These are phyloP conservation scores for Lasioglossum vierecki DNA, from an alignment of 2,888 invertebrate species.

Conservation along the genomic window DNA sequence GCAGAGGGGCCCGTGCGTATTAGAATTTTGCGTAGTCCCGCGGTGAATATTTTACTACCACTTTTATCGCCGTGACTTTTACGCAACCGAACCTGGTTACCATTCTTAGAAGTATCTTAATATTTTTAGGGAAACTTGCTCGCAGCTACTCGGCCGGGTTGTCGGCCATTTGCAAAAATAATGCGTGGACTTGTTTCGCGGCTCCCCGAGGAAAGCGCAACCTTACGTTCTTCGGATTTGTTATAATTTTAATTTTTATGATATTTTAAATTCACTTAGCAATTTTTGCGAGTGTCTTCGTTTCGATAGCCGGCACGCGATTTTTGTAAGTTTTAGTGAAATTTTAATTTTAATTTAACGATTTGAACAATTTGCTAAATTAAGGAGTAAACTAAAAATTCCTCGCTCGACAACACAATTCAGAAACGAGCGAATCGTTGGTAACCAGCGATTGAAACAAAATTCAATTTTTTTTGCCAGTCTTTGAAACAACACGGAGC, in stretches of 20 bases:
- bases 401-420: background rate
- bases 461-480: slow-evolving; percentile 26
- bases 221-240: background rate
- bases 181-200: background rate
- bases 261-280: background rate
- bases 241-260: background rate
- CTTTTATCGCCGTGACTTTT: slow-evolving; percentile 8
- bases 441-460: background rate
- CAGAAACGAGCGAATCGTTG: background rate
- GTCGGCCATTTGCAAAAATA: background rate
- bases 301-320: background rate
- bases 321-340: background rate
- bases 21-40: background rate
- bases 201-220: background rate
- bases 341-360: too few species aligned
- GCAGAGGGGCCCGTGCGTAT: background rate
- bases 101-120: background rate
- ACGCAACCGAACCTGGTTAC: background rate
- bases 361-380: background rate
- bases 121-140: slow-evolving; percentile 1
- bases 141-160: background rate
- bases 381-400: background rate
- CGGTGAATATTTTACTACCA: slow-evolving; percentile 13
- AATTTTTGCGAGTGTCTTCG: background rate
- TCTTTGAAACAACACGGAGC: slow-evolving; percentile 23